Percentiles rank a stretch among this genome's conserved stretches.
phyloP scores from a whole-genome alignment of 2,113 vertebrate genomes.

The Lota lota region DNA sequence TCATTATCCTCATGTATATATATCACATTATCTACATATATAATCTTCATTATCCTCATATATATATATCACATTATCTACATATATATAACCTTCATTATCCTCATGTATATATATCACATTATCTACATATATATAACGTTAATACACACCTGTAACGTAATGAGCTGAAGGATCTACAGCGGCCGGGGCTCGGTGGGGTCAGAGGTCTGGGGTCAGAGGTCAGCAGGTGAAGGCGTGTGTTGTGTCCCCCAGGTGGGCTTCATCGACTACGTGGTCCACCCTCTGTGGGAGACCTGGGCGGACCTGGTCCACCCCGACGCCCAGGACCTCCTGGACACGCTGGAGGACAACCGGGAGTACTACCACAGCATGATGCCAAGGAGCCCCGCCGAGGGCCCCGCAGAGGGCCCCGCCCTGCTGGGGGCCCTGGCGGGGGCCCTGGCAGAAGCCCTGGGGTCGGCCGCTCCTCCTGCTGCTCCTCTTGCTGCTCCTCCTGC shows the following conservation, averaged over 20 bases:
- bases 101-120: too few relatives aligned
- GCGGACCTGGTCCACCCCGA: conserved; percentile 89
- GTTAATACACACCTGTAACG: too few relatives aligned
- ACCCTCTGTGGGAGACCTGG: conserved; percentile 94
- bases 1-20: too few relatives aligned
- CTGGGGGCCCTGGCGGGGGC: conserved; percentile 62
- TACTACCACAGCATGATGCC: conserved; percentile 96
- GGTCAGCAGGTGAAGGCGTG: too few relatives aligned
- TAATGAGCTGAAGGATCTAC: too few relatives aligned
- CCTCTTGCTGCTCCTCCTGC: conserved; percentile 4
- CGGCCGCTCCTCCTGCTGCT: conserved; percentile 15
- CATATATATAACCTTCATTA: too few relatives aligned
- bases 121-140: too few relatives aligned
- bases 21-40: too few relatives aligned
- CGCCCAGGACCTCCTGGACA: conserved; percentile 89
- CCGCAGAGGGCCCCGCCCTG: conserved; percentile 22
- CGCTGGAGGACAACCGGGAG: conserved; percentile 88
- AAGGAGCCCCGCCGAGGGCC: conserved; percentile 75
- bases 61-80: too few relatives aligned
- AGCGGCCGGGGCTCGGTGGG: too few relatives aligned
- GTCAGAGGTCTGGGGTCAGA: too few relatives aligned
- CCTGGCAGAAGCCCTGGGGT: conserved; percentile 45
- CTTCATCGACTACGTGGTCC: conserved; percentile 91
- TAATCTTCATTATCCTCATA: too few relatives aligned
- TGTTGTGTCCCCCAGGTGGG: conserved; percentile 72